Evolutionary conservation across 2,113 vertebrate genomes (phyloP).

Genomic region (Podarcis cretensis): DNA sequence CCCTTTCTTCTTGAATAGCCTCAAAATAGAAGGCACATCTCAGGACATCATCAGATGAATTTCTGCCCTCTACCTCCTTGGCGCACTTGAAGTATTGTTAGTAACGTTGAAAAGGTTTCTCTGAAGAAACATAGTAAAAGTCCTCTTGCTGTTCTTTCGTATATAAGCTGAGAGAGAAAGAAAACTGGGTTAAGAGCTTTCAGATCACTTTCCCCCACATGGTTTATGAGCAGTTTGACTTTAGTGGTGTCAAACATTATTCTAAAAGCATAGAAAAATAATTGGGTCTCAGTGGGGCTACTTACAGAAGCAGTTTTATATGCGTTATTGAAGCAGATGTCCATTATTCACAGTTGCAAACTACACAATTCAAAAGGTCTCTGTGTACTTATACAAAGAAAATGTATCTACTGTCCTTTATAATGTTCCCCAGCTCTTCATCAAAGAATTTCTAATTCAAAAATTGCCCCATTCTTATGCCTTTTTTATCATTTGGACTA

Average conservation of each 20-base stretch:
- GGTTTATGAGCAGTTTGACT: neutral
- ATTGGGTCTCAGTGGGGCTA: neutral
- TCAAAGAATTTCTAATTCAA: neutral
- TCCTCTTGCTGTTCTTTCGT: slow-evolving; percentile 25
- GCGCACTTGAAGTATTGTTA: neutral
- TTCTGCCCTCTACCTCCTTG: slow-evolving; percentile 5
- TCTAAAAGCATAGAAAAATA: neutral
- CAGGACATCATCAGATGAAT: neutral
- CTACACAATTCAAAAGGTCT: neutral
- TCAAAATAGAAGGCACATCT: neutral
- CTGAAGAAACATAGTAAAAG: slow-evolving; percentile 29
- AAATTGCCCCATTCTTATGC: neutral
- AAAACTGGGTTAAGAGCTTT: neutral
- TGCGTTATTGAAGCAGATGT: neutral
- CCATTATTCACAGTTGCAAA: neutral
- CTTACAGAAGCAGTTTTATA: neutral
- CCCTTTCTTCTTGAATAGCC: neutral
- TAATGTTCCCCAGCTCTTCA: neutral
- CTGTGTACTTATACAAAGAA: neutral
- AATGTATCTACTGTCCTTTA: neutral
- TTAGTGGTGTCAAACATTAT: neutral
- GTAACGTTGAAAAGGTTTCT: neutral
- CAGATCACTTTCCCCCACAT: neutral
- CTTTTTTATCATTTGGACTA: neutral
- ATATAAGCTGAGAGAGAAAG: neutral